Evolutionary conservation across 2,797 vertebrate genomes (phyloP).

Genomic region (Hylomyscus alleni): DNA sequence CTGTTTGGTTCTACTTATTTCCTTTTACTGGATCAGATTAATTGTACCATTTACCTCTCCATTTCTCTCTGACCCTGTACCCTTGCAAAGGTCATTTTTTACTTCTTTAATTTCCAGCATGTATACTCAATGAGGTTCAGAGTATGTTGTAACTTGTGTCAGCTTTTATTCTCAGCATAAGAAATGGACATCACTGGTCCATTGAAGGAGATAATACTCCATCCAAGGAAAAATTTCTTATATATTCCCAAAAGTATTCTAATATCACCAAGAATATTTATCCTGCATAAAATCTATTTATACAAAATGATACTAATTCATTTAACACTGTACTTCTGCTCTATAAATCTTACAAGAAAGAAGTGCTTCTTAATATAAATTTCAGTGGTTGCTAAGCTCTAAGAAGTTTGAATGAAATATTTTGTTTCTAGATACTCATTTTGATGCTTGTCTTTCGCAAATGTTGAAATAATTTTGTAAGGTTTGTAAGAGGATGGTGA

Average conservation of each 20-base stretch:
- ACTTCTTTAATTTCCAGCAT: neutral
- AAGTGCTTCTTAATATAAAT: neutral
- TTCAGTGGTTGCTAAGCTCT: neutral
- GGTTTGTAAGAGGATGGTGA: neutral
- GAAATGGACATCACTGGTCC: neutral
- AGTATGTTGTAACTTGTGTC: neutral
- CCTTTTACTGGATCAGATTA: neutral
- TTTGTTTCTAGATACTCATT: neutral
- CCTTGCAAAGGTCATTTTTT: neutral
- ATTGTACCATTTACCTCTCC: too few relatives aligned
- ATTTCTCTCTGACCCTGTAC: neutral
- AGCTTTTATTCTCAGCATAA: neutral
- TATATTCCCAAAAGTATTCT: neutral
- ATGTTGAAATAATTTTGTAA: neutral
- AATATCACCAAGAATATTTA: neutral
- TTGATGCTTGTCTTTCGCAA: neutral
- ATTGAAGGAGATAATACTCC: neutral
- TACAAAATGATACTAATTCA: neutral
- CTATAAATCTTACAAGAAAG: neutral
- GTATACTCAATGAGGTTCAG: neutral
- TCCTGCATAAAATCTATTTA: neutral
- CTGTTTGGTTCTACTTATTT: neutral
- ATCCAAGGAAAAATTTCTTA: neutral
- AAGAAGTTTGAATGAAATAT: neutral
- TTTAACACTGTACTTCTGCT: neutral